phyloP scores from a whole-genome alignment of 2,797 vertebrate species.

The Clarias platycephalus region DNA sequence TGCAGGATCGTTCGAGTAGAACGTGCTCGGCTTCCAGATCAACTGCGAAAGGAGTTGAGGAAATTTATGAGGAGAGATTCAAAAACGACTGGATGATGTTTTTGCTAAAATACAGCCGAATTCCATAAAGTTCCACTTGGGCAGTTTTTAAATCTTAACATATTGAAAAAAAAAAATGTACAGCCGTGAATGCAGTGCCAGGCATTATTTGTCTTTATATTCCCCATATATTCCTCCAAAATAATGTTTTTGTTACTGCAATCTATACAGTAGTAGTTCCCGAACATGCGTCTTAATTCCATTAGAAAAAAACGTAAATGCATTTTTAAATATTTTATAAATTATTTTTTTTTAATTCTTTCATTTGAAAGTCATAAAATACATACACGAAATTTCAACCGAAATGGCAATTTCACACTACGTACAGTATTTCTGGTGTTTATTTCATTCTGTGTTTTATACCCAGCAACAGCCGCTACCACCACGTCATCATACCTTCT shows the following conservation, averaged over 20 bases:
- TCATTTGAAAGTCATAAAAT: background rate
- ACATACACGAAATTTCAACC: background rate
- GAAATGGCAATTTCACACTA: constrained; percentile 31
- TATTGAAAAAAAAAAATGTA: background rate
- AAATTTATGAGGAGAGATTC: constrained; percentile 4
- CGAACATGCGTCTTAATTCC: background rate
- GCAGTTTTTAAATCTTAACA: background rate
- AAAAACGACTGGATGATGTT: background rate
- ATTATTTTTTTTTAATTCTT: background rate
- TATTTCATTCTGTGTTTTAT: constrained; percentile 64
- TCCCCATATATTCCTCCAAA: background rate
- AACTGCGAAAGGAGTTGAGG: background rate
- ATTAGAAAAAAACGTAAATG: background rate
- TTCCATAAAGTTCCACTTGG: background rate
- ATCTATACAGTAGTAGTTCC: background rate
- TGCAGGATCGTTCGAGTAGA: constrained; percentile 38
- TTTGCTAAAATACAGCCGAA: background rate
- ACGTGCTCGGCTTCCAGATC: constrained; percentile 29
- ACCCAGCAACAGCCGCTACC: constrained; percentile 66
- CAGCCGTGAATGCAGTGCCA: background rate
- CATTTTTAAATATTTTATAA: background rate
- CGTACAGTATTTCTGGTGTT: constrained; percentile 52
- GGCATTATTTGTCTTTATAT: background rate
- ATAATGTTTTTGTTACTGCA: background rate
- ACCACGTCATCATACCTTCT: constrained; percentile 70